A percentile compares a stretch with the other conserved stretches of the same genome.
Evolutionary conservation across 1,140 invertebrate species (phyloP).

Genomic region (Anagrus nilaparvatae): DNA sequence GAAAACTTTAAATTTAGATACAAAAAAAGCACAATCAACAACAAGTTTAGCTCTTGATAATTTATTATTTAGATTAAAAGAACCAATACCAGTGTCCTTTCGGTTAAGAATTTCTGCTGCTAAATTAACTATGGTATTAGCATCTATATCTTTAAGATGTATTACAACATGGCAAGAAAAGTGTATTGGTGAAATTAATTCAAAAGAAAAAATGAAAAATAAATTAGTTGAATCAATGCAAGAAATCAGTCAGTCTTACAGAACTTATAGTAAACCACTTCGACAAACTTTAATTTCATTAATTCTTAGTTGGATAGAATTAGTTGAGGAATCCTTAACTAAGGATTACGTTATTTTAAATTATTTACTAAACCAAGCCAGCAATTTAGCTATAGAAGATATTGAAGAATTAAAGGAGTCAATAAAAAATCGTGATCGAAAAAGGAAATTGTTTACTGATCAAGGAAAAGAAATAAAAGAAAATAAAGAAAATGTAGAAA

Average conservation of each 20-base stretch:
- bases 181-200: conserved; percentile 22
- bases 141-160: conserved; percentile 34
- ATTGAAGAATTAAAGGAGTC: conserved; percentile 27
- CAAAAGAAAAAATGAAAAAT: conserved; percentile 21
- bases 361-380: conserved; percentile 32
- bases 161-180: conserved; percentile 30
- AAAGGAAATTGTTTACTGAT: conserved; percentile 15
- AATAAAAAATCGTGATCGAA: conserved; percentile 1
- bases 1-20: conserved; percentile 23
- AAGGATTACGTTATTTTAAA: conserved; percentile 28
- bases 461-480: conserved; percentile 4
- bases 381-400: conserved; percentile 27
- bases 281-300: conserved; percentile 34
- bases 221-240: conserved; percentile 31
- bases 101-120: conserved; percentile 12
- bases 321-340: conserved; percentile 27
- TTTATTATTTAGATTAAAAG: conserved; percentile 27
- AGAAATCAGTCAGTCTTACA: conserved; percentile 32
- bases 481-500: conserved; percentile 7
- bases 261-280: conserved; percentile 27
- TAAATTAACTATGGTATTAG: conserved; percentile 31
- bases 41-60: conserved; percentile 29
- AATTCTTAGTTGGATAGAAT: conserved; percentile 30
- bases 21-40: conserved; percentile 27
- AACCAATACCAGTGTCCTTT: conserved; percentile 17